Base-by-base conservation (phyloP, 2,888 invertebrate species). In the Exocentrus adspersus region DNA sequence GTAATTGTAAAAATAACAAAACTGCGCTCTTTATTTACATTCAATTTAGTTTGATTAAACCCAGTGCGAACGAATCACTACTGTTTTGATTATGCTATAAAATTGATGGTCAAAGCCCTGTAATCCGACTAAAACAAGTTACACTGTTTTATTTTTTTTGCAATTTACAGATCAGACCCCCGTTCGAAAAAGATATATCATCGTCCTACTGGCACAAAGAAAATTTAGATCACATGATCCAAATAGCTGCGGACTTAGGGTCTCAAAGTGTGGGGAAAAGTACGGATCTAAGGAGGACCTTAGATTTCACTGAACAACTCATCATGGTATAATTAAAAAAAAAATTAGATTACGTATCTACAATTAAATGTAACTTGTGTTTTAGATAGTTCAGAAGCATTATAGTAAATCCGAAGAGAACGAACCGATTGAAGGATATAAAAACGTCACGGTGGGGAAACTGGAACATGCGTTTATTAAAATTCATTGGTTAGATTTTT, bases 401-500 rank as follows among this genome's bases (percentile, higher is more conserved):
- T 52, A 62, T 14, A 67, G 70, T 28, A 43, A 62, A 24, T 66
- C 64, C 10, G 48, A 19, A 4, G 54, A 50, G 43, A 41, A 42
- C 14, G 42, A 42, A n/a, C 12, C 21, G 9, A 50, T 64, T 37
- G 9, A 12, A 9, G 14, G 45, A 50, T 51, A 43, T 41, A 46
- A 65, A 41, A 57, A 9, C 2, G 62, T 57, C n/a, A 69, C 70
- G n/a, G 61, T 78, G 12, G 53, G 54, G 2, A 63, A 73, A 5
- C 56, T 76, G 12, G 70, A 73, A 16, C 64, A 69, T 28, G 67
- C 64, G 30, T 72, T 68, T 6, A 60, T 69, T 7, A 63, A 68
- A 46, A 65, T 77, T 7, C 65, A 73, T 43, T 80, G 79, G 79
- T 10, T 75, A 21, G 62, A 72, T 14, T 77, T 78, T 46, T 56